Percentiles rank a stretch among this genome's conserved stretches.
phyloP scores from a whole-genome alignment of 2,113 vertebrate genomes.

The Falco punctatus region DNA sequence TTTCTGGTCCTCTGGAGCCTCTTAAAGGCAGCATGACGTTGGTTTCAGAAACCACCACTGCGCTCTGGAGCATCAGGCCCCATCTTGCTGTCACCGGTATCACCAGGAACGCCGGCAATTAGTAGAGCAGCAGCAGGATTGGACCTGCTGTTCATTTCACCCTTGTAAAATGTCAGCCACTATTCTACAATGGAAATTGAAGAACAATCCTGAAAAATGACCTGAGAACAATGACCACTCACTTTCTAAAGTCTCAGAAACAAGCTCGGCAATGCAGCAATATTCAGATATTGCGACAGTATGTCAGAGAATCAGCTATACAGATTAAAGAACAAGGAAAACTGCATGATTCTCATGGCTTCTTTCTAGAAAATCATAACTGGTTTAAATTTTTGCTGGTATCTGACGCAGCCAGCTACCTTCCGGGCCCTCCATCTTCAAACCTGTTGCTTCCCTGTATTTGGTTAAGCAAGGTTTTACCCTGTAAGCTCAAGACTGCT shows the following conservation, averaged over 20 bases:
- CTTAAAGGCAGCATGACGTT: background rate
- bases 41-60: background rate
- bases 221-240: background rate
- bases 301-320: background rate
- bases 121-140: background rate
- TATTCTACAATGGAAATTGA: background rate
- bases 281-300: background rate
- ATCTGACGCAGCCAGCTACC: background rate
- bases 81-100: fast-evolving
- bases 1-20: background rate
- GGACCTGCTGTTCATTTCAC: fast-evolving
- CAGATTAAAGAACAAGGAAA: background rate
- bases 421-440: background rate
- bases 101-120: background rate
- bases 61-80: background rate
- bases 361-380: background rate
- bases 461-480: background rate
- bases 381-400: background rate
- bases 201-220: background rate
- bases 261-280: background rate
- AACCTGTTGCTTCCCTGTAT: slow-evolving; percentile 24
- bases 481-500: background rate
- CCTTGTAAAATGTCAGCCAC: background rate
- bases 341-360: fast-evolving
- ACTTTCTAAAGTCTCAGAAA: background rate